Evolutionary conservation across 2,113 vertebrate species (phyloP).

Genomic region (Microtus montanus): DNA sequence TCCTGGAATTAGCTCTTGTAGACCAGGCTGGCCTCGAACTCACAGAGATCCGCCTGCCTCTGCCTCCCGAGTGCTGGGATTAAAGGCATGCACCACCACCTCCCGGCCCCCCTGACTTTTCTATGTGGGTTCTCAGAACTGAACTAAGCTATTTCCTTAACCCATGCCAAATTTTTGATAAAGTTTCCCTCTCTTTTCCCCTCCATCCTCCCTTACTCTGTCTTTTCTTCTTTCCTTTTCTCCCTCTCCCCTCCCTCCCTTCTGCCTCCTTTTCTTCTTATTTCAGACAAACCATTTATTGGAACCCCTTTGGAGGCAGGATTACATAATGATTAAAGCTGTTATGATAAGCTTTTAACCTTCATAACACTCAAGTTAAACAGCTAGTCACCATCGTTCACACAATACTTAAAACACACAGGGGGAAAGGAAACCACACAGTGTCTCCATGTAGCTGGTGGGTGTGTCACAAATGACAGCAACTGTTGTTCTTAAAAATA

Average conservation of each 20-base stretch:
- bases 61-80: neutral
- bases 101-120: neutral
- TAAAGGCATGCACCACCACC: no score
- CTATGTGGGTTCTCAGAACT: neutral
- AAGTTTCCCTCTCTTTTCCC: neutral
- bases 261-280: neutral
- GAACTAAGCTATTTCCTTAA: neutral
- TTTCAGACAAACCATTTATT: neutral
- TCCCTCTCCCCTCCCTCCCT: rapidly evolving
- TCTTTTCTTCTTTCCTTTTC: rapidly evolving
- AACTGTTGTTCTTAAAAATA: neutral
- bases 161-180: neutral
- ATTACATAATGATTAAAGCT: neutral
- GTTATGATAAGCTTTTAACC: neutral
- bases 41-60: no score
- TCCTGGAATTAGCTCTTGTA: no score
- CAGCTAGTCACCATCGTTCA: neutral
- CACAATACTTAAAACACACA: neutral
- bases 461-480: neutral
- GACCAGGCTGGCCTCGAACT: no score
- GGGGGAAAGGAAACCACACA: neutral
- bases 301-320: neutral
- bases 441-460: neutral
- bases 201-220: neutral
- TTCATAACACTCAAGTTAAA: slow-evolving; percentile 18